Base-by-base conservation (phyloP, 2,113 vertebrate genomes). In the Sceloporus undulatus region DNA sequence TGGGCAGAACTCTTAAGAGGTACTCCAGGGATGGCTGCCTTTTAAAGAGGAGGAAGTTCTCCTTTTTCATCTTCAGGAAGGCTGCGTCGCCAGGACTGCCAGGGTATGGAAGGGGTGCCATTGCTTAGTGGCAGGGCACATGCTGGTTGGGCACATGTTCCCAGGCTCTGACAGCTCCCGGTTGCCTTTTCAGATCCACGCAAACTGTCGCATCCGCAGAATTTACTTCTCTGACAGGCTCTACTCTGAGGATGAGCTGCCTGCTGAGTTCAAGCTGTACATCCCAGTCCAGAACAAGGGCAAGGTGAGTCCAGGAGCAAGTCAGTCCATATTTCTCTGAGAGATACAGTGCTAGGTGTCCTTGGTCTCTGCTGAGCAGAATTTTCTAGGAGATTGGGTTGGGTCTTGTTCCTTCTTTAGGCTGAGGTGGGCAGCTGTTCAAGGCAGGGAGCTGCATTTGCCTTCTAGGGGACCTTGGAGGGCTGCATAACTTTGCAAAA, bases 141-240 rank as follows among this genome's bases (percentile, higher is more conserved):
- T 73, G 29, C 70, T 73, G 56, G 11, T 34, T 59, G 56, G 14
- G 56, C 10, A 59, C 56, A 16, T 34, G 34, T 34, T 34, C 34
- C 34, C 34, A 1, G 34, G 34, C 34, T 34, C 34, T 34, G 34
- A 34, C 34, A 34, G 34, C 34, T 1, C 5, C 9, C 81, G 42
- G 54, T 88, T 92, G 84, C 75, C 14, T 83, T 88, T 91, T 79
- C 81, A 99, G 99, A 99, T 99, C 94, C 99, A 99, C 0, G 98
- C 98, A 0, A 99, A 99, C 95, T 99, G 98, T 93, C 98, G 98
- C 21, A 99, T 99, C 90, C 96, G 99, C 70, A 97, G 98, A 79
- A 98, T 99, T 56, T 99, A 99, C 94, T 99, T 99, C 96, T 99
- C 98, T 11, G 99, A 99, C 95, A 96, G 99, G 78, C 98, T 99